phyloP scores from a whole-genome alignment of 2,888 invertebrate genomes.

The Chrysopilus asiliformis region DNA sequence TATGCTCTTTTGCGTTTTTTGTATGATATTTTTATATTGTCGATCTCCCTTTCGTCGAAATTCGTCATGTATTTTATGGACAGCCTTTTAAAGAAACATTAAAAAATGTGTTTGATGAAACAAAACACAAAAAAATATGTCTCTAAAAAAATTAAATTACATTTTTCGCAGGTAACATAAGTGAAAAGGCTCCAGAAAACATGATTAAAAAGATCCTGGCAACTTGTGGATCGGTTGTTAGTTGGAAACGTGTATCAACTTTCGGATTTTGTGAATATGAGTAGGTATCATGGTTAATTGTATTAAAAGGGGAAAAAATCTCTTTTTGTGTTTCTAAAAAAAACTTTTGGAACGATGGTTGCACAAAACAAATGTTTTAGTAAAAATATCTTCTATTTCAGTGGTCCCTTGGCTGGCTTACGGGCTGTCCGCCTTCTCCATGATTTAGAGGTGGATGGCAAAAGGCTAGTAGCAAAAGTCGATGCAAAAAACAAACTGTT shows the following conservation, averaged over 20 bases:
- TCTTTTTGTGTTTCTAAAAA: not conserved
- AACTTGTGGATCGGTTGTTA: conserved; percentile 86
- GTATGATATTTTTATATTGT: too few relatives aligned
- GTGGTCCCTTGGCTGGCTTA: conserved; percentile 84
- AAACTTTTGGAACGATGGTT: not conserved
- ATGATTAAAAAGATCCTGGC: conserved; percentile 87
- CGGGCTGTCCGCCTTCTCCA: conserved; percentile 86
- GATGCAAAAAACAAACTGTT: conserved; percentile 94
- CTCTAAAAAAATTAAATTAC: not conserved
- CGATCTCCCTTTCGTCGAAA: too few relatives aligned
- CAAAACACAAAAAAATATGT: not conserved
- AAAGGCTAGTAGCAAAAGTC: conserved; percentile 87
- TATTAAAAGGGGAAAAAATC: not conserved
- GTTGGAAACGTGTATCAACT: conserved; percentile 95
- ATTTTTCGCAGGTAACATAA: conserved; percentile 56
- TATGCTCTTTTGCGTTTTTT: too few relatives aligned
- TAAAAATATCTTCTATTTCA: conserved; percentile 16
- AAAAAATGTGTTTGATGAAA: too few relatives aligned
- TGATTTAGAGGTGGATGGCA: conserved; percentile 84
- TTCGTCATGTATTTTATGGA: too few relatives aligned
- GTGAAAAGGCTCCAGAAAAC: conserved; percentile 85
- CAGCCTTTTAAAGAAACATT: too few relatives aligned
- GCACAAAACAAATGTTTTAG: not conserved
- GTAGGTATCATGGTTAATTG: conserved; percentile 22
- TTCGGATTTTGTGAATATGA: conserved; percentile 98